Evolutionary conservation across 2,888 invertebrate species (phyloP).

Genomic region (Stenotaenia linearis): DNA sequence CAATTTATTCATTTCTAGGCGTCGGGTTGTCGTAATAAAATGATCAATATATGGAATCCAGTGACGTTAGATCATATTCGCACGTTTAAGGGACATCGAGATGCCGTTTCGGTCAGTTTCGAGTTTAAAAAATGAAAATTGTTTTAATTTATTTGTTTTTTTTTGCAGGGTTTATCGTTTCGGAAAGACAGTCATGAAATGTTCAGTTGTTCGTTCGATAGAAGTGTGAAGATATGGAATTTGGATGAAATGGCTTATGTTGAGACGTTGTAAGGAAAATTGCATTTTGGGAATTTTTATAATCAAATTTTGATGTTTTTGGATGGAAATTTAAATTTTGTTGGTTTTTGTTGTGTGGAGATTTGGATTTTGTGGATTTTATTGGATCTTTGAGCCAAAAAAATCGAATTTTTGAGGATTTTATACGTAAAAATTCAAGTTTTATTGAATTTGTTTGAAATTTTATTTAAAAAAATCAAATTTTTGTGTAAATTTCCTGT

Average conservation of each 20-base stretch:
- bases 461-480: no score
- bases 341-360: no score
- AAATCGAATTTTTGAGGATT: no score
- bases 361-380: no score
- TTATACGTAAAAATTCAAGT: not conserved
- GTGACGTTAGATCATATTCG: conserved; percentile 67
- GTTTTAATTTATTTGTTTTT: conserved; percentile 29
- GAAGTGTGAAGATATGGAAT: conserved; percentile 83
- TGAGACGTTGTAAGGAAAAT: conserved; percentile 78
- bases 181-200: conserved; percentile 77
- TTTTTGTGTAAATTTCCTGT: no score
- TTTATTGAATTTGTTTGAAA: not conserved
- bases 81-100: conserved; percentile 59
- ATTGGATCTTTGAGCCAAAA: no score
- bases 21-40: conserved; percentile 60
- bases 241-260: conserved; percentile 93
- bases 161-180: conserved; percentile 64
- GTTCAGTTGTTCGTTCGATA: conserved; percentile 55
- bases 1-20: conserved; percentile 49
- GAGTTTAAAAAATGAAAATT: not conserved
- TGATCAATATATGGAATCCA: conserved; percentile 79
- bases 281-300: no score
- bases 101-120: conserved; percentile 46
- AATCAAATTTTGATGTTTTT: no score
- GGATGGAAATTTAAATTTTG: no score